A percentile compares a stretch with the other conserved stretches of the same genome.
Evolutionary conservation across 2,113 vertebrate genomes (phyloP).

Genomic region (Syngnathus typhle): DNA sequence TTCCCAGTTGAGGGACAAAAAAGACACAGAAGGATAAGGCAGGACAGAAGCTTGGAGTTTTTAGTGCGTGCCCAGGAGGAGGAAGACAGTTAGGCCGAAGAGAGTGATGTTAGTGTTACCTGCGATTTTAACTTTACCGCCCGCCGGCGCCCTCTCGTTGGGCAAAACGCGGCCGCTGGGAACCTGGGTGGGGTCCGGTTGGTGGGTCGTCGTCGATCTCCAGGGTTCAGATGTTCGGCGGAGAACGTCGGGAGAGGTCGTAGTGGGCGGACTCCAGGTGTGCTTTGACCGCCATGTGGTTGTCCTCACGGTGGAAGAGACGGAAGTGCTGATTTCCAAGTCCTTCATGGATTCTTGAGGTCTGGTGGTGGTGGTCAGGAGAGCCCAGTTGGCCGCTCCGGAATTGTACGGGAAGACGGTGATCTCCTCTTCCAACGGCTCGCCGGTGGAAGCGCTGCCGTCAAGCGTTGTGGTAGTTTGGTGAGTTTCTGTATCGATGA

Average conservation of each 20-base stretch:
- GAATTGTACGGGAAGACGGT: constrained; percentile 41
- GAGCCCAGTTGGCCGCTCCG: constrained; percentile 45
- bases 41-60: constrained; percentile 48
- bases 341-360: constrained; percentile 53
- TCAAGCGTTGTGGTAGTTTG: background rate
- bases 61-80: constrained; percentile 60
- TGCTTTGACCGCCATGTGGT: constrained; percentile 31
- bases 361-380: constrained; percentile 29
- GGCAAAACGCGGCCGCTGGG: constrained; percentile 63
- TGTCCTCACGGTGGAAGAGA: constrained; percentile 24
- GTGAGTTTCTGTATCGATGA: background rate
- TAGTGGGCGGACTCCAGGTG: constrained; percentile 51
- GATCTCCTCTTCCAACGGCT: constrained; percentile 21
- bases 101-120: constrained; percentile 61
- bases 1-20: constrained; percentile 35
- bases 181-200: constrained; percentile 52
- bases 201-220: constrained; percentile 38
- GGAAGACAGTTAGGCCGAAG: constrained; percentile 54
- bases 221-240: constrained; percentile 16
- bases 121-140: constrained; percentile 57
- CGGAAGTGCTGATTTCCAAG: constrained; percentile 41
- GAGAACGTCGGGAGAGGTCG: constrained; percentile 27
- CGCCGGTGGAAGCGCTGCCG: background rate
- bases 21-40: constrained; percentile 38
- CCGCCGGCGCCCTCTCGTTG: constrained; percentile 74